A percentile compares a stretch with the other conserved stretches of the same genome.
phyloP scores from a whole-genome alignment of 2,888 invertebrate genomes.

The Synanthedon tipuliformis region DNA sequence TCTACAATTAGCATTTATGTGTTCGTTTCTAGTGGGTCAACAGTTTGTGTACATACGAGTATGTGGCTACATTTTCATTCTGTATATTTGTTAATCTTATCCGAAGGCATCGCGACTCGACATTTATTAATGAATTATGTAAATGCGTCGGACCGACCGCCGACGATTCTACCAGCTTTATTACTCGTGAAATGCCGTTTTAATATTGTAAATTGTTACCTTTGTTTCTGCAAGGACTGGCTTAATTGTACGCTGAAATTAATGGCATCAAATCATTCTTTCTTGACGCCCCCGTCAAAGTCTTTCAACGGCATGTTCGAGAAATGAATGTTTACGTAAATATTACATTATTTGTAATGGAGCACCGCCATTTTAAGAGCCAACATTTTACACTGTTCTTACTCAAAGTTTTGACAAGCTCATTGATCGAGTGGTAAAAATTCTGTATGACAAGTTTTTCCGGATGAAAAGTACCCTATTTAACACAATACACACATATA shows the following conservation, averaged over 20 bases:
- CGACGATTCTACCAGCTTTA: slow-evolving; percentile 35
- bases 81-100: slow-evolving; percentile 51
- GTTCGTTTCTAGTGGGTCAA: background rate
- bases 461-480: too few relatives aligned
- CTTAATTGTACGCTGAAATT: slow-evolving; percentile 16
- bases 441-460: too few relatives aligned
- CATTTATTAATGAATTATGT: slow-evolving; percentile 63
- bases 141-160: slow-evolving; percentile 38
- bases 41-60: slow-evolving; percentile 8
- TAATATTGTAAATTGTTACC: slow-evolving; percentile 28
- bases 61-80: slow-evolving; percentile 29
- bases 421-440: too few relatives aligned
- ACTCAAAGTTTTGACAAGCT: too few relatives aligned
- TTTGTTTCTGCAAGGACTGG: slow-evolving; percentile 19
- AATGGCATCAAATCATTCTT: slow-evolving; percentile 17
- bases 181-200: slow-evolving; percentile 43
- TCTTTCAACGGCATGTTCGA: slow-evolving; percentile 12
- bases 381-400: too few relatives aligned
- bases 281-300: slow-evolving; percentile 11
- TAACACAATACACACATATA: too few relatives aligned
- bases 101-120: slow-evolving; percentile 49
- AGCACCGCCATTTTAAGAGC: too few relatives aligned
- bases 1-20: too few relatives aligned
- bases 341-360: too few relatives aligned
- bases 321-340: slow-evolving; percentile 1